Base-by-base conservation (phyloP, 1,140 invertebrate species). In the Penaeus indicus region DNA sequence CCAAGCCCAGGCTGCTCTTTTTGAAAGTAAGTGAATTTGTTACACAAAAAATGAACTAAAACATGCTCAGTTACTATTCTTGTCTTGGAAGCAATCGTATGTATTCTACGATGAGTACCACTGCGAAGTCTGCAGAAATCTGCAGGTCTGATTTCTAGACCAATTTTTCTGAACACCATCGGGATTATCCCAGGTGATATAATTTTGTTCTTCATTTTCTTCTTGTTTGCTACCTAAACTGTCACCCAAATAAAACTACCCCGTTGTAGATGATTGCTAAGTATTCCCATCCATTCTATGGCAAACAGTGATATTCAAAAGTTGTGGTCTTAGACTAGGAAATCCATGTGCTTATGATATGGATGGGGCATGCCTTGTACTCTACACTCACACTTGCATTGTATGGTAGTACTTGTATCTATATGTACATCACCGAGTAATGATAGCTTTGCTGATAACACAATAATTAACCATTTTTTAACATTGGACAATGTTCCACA, bases 271-370 rank as follows among this genome's bases (percentile, higher is more conserved):
- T 54, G 63, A 82, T 47, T n/a, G 27, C 54, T 62, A 82, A 19
- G 32, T n/a, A 72, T 69, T 72, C 22, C 47, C 19, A 54, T 47
- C 82, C 72, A 54, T 54, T n/a, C n/a, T 42, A 72, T 38, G 72
- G 64, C 32, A 13, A 47, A 84, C 62, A 54, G 64, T 18, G 69
- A 78, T 13, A 69, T 21, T 80, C 79, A 80, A 38, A 27, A 87
- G 85, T 80, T 80, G 38, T 75, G 85, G 85, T 79, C 85, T 60
- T 38, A 87, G 85, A 87, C 85, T 87, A 87, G 85, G 85, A 87
- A 72, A 80, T 78, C 80, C 78, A 81, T 69, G 72, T 67, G 54
- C 38, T 64, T 25, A 83, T 25, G 54, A 54, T 54, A 16, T 54
- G 54, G 54, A 54, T 13, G 54, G 54, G 54, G 54, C 54, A 54